A percentile compares a stretch with the other conserved stretches of the same genome.
Conservation (phyloP, 2,888 invertebrate genomes). For the Phrixothrix hirtus region DNA sequence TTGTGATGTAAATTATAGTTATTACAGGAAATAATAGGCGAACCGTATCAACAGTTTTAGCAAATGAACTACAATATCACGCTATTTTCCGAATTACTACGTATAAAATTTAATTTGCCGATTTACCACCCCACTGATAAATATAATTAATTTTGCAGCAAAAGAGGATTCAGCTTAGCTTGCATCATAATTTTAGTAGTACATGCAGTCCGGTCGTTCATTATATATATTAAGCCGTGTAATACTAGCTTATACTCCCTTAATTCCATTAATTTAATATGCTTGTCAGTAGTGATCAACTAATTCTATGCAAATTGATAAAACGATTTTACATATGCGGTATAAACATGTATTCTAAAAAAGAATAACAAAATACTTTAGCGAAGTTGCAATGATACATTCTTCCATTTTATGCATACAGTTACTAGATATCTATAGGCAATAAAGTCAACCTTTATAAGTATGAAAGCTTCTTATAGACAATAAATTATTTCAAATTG, state of each 20-base stretch:
- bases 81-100: constrained; percentile 25
- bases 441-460: too few species aligned
- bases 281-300: constrained; percentile 5
- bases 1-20: constrained; percentile 4
- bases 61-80: constrained; percentile 25
- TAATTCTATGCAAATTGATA: too few species aligned
- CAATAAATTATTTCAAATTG: too few species aligned
- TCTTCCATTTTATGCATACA: too few species aligned
- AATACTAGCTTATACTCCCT: constrained; percentile 23
- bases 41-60: constrained; percentile 20
- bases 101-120: constrained; percentile 30
- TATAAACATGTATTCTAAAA: too few species aligned
- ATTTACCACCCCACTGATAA: constrained; percentile 35
- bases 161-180: constrained; percentile 36
- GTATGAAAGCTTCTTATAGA: too few species aligned
- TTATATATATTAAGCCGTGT: constrained; percentile 30
- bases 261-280: constrained; percentile 31
- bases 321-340: too few species aligned
- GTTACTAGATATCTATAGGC: too few species aligned
- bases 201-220: constrained; percentile 26
- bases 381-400: too few species aligned
- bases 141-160: constrained; percentile 40
- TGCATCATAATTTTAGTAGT: constrained; percentile 35
- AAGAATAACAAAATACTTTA: too few species aligned
- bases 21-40: constrained; percentile 14